These are phyloP conservation scores for Brotula barbata DNA, from an alignment of 2,797 vertebrate species.

Conservation along the genomic window DNA sequence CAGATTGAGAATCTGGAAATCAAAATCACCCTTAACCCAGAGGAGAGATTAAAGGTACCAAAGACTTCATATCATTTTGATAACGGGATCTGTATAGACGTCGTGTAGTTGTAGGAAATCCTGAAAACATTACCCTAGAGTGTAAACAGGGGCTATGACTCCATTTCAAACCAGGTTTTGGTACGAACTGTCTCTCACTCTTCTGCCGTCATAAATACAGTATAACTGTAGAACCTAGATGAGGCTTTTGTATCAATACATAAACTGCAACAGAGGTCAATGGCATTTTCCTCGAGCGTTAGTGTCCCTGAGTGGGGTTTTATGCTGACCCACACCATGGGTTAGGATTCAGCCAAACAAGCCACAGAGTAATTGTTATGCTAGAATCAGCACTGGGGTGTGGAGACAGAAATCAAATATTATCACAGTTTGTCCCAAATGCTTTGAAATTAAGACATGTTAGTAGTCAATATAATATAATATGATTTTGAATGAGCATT, in stretches of 20 bases:
- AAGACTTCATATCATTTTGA: conserved; percentile 34
- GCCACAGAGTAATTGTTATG: no score
- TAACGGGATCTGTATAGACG: conserved; percentile 6
- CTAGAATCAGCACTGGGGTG: no score
- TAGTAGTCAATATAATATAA: no score
- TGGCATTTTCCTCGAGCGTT: background rate
- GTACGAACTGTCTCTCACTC: conserved; percentile 4
- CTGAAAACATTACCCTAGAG: conserved; percentile 36
- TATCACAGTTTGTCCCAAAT: no score
- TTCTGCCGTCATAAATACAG: background rate
- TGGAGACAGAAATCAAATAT: no score
- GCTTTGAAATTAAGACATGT: no score
- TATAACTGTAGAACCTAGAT: background rate
- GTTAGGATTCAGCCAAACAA: no score
- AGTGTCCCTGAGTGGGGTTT: background rate
- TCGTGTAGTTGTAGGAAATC: conserved; percentile 18
- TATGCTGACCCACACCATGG: background rate
- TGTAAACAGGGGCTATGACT: conserved; percentile 22
- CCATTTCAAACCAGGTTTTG: conserved; percentile 11
- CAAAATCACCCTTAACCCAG: conserved; percentile 76
- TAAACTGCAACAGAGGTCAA: no score
- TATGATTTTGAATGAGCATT: no score
- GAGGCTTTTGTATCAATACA: no score
- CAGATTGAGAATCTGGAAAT: conserved; percentile 87
- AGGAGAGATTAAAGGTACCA: conserved; percentile 82